phyloP scores from a whole-genome alignment of 2,888 invertebrate species.

The Cerastoderma edule region DNA sequence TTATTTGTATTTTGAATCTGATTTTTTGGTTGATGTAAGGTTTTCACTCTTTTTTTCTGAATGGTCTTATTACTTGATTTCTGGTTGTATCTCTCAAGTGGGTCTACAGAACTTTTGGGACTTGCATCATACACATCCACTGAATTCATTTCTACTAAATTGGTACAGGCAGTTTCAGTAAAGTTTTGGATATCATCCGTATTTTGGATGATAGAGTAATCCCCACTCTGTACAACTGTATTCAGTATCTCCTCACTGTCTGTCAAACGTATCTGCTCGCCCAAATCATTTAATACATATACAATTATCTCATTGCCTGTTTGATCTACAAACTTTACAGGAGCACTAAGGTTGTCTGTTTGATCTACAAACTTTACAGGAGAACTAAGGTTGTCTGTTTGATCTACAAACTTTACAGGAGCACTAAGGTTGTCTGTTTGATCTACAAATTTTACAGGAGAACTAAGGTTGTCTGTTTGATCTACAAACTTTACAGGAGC shows the following conservation, averaged over 20 bases:
- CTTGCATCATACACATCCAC: neutral
- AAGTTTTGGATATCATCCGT: neutral
- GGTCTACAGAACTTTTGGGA: neutral
- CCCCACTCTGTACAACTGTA: constrained; percentile 21
- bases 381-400: constrained; percentile 3
- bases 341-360: neutral
- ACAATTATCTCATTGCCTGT: constrained; percentile 32
- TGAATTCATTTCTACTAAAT: neutral
- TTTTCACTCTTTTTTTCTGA: neutral
- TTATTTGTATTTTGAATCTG: constrained; percentile 14
- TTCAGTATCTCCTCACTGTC: constrained; percentile 23
- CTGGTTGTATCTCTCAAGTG: too few relatives aligned
- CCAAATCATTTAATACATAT: constrained; percentile 27
- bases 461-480: constrained; percentile 5
- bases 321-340: constrained; percentile 24
- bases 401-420: constrained; percentile 23
- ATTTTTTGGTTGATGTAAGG: neutral
- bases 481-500: constrained; percentile 23
- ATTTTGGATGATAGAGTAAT: constrained; percentile 15
- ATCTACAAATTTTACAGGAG: constrained; percentile 23
- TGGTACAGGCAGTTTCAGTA: too few relatives aligned
- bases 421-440: constrained; percentile 7
- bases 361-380: constrained; percentile 25
- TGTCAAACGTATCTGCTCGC: constrained; percentile 16
- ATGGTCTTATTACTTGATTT: too few relatives aligned